Base-by-base conservation (phyloP, 1,140 invertebrate species). In the Schlechtendalia chinensis region DNA sequence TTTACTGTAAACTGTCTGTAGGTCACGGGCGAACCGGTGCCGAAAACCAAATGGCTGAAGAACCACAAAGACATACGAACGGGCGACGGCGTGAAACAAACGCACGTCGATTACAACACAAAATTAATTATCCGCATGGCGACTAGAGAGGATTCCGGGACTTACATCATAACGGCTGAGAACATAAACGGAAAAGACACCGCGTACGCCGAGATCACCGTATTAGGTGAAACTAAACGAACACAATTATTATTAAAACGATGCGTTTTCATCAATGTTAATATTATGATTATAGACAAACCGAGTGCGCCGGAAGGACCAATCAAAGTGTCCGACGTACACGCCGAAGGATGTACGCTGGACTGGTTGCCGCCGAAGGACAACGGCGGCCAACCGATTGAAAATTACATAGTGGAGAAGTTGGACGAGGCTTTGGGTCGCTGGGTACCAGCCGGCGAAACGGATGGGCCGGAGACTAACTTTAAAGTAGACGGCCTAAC, bases 391-490 rank as follows among this genome's bases (percentile, higher is more conserved):
- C 91, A 93, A 83, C 94, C 94, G 11, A 90, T 97, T 83, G 94
- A 96, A 19, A 93, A 93, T 81, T 99, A 98, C 84, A 86, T 96
- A 19, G 92, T 98, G 65, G 96, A 98, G 86, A 96, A 96, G 86
- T 91, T 97, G 89, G 96, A 98, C 86, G 93, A 97, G 86, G 91
- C 91, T 56, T 95, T 94, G 22, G 95, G 94, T 19, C 89, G 94
- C 56, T 99, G 97, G 96, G 93, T 97, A 59, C 94, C 92, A 54
- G 94, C 93, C 24, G 95, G 94, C 1, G 94, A 96, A 88, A 96
- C 94, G 8, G 90, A 91, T 81, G 94, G 94, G 5, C 92, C 93
- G 0, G 86, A 88, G 61, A 95, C 94, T 2, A 88, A 86, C 17
- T 84, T 95, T 2, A 86, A 91, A 2, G 88, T 96, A 0, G 92